Evolutionary conservation across 2,888 invertebrate genomes (phyloP).

Genomic region (Yponomeuta cagnagella): DNA sequence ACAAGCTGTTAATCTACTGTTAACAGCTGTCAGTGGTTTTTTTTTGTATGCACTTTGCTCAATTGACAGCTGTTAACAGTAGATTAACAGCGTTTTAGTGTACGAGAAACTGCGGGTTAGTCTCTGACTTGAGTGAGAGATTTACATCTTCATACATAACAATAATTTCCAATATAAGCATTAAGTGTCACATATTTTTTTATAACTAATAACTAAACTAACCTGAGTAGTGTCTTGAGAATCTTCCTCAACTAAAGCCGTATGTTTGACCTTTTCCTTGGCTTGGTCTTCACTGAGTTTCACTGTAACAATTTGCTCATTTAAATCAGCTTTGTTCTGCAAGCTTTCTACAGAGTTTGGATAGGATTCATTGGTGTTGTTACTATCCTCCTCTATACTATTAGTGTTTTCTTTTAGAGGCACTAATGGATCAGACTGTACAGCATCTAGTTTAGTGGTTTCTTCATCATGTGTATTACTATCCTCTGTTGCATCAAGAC

Average conservation of each 20-base stretch:
- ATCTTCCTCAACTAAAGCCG: neutral
- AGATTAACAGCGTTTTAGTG: too few relatives aligned
- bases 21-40: too few relatives aligned
- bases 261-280: neutral
- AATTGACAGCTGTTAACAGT: too few relatives aligned
- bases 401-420: constrained; percentile 28
- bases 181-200: too few relatives aligned
- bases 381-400: constrained; percentile 30
- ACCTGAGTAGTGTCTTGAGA: neutral
- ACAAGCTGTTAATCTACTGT: too few relatives aligned
- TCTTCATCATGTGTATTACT: neutral
- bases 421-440: constrained; percentile 18
- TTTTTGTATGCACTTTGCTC: too few relatives aligned
- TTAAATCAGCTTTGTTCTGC: neutral
- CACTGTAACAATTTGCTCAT: neutral
- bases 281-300: neutral
- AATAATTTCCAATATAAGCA: too few relatives aligned
- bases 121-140: too few relatives aligned
- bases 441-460: neutral
- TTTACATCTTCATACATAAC: too few relatives aligned
- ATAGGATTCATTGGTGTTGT: constrained; percentile 37
- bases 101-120: too few relatives aligned
- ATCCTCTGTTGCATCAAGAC: neutral
- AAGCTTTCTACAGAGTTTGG: constrained; percentile 25
- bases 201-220: neutral